These are phyloP conservation scores for Drosophila rhopaloa DNA, from an alignment of 1,140 invertebrate genomes.

Conservation along the genomic window DNA sequence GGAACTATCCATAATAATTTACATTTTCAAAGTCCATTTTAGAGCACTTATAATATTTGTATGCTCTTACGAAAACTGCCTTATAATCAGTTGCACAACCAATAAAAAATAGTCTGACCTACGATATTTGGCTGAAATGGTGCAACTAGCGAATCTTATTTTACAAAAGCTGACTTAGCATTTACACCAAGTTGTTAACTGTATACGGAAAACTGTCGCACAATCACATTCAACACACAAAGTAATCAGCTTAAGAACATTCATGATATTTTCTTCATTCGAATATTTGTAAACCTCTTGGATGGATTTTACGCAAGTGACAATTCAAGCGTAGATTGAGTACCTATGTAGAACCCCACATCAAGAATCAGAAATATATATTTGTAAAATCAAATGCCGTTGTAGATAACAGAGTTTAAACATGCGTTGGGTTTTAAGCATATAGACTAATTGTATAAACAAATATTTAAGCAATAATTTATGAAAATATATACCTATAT, in stretches of 20 bases:
- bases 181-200: conserved; percentile 60
- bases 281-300: conserved; percentile 50
- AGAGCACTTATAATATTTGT: neutral
- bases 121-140: conserved; percentile 32
- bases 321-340: conserved; percentile 13
- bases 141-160: conserved; percentile 54
- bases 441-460: conserved; percentile 77
- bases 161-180: conserved; percentile 66
- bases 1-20: conserved; percentile 8
- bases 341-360: conserved; percentile 47
- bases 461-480: conserved; percentile 78
- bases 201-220: conserved; percentile 63
- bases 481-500: conserved; percentile 66
- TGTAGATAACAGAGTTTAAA: conserved; percentile 41
- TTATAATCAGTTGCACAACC: conserved; percentile 44
- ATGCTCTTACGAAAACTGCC: conserved; percentile 47
- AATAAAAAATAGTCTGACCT: conserved; percentile 39
- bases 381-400: conserved; percentile 37
- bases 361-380: conserved; percentile 36
- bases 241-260: conserved; percentile 27
- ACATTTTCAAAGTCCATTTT: conserved; percentile 24
- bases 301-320: conserved; percentile 39
- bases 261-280: conserved; percentile 43
- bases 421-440: conserved; percentile 44
- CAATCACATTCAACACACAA: conserved; percentile 63